Conservation (phyloP, 2,113 vertebrate species). For the Stomatorhinus ivindoensis region DNA sequence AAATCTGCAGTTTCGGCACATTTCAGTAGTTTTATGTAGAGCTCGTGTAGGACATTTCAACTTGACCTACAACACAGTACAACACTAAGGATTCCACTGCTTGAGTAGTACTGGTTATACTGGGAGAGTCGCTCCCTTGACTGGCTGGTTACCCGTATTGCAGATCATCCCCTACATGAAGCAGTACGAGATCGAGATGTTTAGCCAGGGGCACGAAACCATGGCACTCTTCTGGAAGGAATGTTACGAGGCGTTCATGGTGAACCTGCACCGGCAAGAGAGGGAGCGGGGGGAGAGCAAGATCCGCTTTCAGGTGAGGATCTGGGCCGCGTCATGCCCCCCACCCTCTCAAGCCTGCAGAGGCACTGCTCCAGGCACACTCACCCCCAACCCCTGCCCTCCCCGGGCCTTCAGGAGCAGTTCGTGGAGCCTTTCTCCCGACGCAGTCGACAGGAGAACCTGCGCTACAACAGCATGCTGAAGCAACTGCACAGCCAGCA, state of each 20-base stretch:
- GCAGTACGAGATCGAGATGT: constrained; percentile 86
- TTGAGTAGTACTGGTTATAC: background rate
- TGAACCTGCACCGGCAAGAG: constrained; percentile 83
- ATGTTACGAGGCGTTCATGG: constrained; percentile 88
- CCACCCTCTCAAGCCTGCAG: no score
- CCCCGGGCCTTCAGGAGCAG: constrained; percentile 65
- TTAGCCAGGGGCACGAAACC: constrained; percentile 76
- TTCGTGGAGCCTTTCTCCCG: constrained; percentile 89
- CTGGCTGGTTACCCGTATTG: background rate
- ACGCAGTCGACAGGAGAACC: constrained; percentile 85
- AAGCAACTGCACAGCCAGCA: constrained; percentile 82
- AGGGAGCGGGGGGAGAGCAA: constrained; percentile 92
- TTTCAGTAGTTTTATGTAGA: background rate
- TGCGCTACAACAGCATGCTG: constrained; percentile 89
- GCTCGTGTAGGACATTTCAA: background rate
- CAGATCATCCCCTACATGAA: constrained; percentile 98
- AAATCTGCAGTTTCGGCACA: background rate
- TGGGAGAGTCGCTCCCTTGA: background rate
- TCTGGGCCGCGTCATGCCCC: background rate
- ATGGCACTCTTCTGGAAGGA: constrained; percentile 94
- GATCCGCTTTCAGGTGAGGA: constrained; percentile 86
- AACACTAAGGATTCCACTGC: background rate
- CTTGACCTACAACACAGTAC: background rate
- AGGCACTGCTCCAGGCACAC: background rate
- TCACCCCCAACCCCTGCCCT: background rate